Percentiles rank a stretch among this genome's conserved stretches.
phyloP scores from a whole-genome alignment of 2,113 vertebrate genomes.

The Danionella cerebrum region DNA sequence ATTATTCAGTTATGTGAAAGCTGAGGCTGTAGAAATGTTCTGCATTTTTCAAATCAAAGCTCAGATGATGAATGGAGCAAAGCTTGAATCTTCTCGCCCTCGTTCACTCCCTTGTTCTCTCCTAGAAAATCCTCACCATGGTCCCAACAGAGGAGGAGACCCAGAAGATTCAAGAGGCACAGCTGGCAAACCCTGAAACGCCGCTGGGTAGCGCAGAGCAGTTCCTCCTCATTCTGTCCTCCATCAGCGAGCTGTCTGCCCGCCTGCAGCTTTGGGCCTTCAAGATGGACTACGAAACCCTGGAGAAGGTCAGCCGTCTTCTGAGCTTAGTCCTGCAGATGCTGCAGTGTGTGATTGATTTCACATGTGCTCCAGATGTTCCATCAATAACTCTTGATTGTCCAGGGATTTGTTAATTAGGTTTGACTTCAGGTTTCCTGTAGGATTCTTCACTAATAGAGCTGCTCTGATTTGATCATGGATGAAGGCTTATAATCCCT shows the following conservation, averaged over 20 bases:
- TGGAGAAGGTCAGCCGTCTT: constrained; percentile 79
- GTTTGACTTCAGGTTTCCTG: too few species aligned
- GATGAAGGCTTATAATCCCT: too few species aligned
- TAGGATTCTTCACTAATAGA: too few species aligned
- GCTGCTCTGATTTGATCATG: too few species aligned
- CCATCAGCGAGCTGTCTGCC: constrained; percentile 88
- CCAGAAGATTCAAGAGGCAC: constrained; percentile 94
- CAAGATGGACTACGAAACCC: constrained; percentile 94
- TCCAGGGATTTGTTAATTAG: too few species aligned
- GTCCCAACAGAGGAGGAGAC: constrained; percentile 95
- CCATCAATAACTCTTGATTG: too few species aligned
- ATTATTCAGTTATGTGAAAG: background rate
- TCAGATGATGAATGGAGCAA: background rate
- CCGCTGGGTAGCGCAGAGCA: constrained; percentile 91
- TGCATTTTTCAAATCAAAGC: background rate
- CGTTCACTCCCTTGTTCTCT: background rate
- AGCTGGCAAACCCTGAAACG: constrained; percentile 83
- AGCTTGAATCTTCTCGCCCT: background rate
- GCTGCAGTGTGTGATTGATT: too few species aligned
- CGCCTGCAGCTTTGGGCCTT: constrained; percentile 97
- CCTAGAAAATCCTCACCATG: constrained; percentile 96
- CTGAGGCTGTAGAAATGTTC: background rate
- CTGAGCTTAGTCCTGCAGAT: too few species aligned
- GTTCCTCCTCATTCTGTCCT: constrained; percentile 92
- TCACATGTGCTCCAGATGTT: too few species aligned